These are phyloP conservation scores for Mus minutoides DNA, from an alignment of 2,797 vertebrate genomes.

Conservation along the genomic window DNA sequence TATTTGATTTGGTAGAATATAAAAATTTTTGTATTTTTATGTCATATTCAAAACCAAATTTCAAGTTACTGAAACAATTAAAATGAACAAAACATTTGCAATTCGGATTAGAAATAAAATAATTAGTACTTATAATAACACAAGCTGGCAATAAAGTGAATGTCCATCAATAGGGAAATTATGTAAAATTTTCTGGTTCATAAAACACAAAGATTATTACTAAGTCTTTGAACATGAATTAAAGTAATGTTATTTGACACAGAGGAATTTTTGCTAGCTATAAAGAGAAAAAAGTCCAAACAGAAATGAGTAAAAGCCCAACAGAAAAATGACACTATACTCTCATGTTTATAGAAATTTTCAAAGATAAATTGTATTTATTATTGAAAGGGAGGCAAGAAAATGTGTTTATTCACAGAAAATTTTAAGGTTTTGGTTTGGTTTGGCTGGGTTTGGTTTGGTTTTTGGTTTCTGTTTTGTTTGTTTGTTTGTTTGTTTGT, in stretches of 20 bases:
- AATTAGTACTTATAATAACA: background rate
- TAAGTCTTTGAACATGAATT: conserved; percentile 7
- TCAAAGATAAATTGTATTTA: background rate
- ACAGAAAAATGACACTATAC: conserved; percentile 47
- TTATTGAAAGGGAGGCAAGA: background rate
- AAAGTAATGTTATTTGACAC: background rate
- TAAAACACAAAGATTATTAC: conserved; percentile 26
- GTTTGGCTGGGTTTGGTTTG: background rate
- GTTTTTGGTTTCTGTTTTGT: too few species aligned
- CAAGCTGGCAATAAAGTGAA: conserved; percentile 15
- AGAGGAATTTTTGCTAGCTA: background rate
- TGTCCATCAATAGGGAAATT: background rate
- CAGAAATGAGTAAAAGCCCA: background rate
- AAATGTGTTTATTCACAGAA: background rate
- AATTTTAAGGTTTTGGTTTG: background rate
- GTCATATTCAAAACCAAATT: background rate
- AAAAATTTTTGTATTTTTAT: conserved; percentile 7
- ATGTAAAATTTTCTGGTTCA: background rate
- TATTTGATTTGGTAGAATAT: conserved; percentile 2
- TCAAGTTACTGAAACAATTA: background rate
- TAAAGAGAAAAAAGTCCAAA: background rate
- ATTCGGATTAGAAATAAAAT: background rate
- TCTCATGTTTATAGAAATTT: background rate
- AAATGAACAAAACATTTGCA: conserved; percentile 31
- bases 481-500: background rate